These are phyloP conservation scores for Sorex araneus DNA, from an alignment of 2,113 vertebrate species.

Conservation along the genomic window DNA sequence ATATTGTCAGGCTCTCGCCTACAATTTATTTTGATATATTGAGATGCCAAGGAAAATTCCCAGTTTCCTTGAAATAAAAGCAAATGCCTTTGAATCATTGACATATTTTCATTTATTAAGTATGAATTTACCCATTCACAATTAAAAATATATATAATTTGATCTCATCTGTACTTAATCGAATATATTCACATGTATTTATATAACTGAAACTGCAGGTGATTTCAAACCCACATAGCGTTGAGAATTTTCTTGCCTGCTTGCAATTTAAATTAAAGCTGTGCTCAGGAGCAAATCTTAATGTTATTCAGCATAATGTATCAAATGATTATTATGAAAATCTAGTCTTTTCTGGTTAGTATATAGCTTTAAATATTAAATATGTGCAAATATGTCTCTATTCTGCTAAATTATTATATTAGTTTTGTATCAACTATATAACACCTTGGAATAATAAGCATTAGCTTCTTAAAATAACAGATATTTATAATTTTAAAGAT, in stretches of 20 bases:
- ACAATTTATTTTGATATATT: not conserved
- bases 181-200: constrained; percentile 42
- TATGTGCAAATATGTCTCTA: not conserved
- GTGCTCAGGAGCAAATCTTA: not conserved
- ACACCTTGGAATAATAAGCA: not conserved
- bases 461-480: not conserved
- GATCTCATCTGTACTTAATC: not conserved
- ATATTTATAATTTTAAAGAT: not conserved
- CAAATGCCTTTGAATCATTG: constrained; percentile 43
- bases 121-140: not conserved
- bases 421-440: not conserved
- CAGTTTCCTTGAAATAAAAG: constrained; percentile 36
- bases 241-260: not conserved
- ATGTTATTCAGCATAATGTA: constrained; percentile 22
- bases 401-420: constrained; percentile 27
- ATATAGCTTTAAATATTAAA: not conserved
- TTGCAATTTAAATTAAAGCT: constrained; percentile 55
- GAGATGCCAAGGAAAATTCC: not conserved
- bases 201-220: constrained; percentile 51
- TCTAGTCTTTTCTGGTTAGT: not conserved
- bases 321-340: constrained; percentile 56
- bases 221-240: not conserved
- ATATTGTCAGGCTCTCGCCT: not conserved
- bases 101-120: constrained; percentile 18
- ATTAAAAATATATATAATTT: constrained; percentile 29